A percentile compares a stretch with the other conserved stretches of the same genome.
Conservation (phyloP, 2,888 invertebrate species). For the Apamea epomidion region DNA sequence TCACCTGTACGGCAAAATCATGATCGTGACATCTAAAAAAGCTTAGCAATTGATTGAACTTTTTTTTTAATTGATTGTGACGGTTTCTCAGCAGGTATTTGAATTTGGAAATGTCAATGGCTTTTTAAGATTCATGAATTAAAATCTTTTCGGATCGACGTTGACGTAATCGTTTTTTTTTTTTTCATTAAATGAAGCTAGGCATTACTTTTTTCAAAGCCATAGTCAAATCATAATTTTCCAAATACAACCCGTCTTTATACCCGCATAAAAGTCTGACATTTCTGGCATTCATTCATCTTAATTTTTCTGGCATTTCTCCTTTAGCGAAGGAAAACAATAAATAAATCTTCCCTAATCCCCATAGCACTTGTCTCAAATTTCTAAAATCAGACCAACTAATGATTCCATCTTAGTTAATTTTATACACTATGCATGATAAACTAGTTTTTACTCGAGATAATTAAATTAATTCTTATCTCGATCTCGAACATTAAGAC, state of each 20-base stretch:
- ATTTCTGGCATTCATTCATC: too few relatives aligned
- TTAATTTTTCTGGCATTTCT: too few relatives aligned
- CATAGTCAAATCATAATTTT: neutral
- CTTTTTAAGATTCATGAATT: slow-evolving; percentile 39
- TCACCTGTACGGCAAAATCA: slow-evolving; percentile 52
- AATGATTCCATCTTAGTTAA: neutral
- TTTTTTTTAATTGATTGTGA: slow-evolving; percentile 40
- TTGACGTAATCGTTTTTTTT: neutral
- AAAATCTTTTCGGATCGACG: neutral
- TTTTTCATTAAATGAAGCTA: neutral
- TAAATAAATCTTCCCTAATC: neutral
- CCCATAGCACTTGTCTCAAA: neutral
- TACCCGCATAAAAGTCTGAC: neutral
- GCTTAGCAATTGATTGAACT: slow-evolving; percentile 1
- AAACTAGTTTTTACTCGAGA: slow-evolving; percentile 25
- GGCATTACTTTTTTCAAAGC: neutral
- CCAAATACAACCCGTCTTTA: neutral
- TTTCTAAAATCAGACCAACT: neutral
- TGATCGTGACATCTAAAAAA: slow-evolving; percentile 60
- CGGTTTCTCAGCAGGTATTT: slow-evolving; percentile 40
- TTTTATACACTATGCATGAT: slow-evolving; percentile 8
- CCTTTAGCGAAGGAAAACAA: neutral
- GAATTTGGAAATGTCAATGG: slow-evolving; percentile 49
- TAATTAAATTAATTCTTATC: slow-evolving; percentile 22
- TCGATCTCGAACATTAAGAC: slow-evolving; percentile 24